Evolutionary conservation across 2,888 invertebrate genomes (phyloP).

Genomic region (Lasioglossum calceatum): DNA sequence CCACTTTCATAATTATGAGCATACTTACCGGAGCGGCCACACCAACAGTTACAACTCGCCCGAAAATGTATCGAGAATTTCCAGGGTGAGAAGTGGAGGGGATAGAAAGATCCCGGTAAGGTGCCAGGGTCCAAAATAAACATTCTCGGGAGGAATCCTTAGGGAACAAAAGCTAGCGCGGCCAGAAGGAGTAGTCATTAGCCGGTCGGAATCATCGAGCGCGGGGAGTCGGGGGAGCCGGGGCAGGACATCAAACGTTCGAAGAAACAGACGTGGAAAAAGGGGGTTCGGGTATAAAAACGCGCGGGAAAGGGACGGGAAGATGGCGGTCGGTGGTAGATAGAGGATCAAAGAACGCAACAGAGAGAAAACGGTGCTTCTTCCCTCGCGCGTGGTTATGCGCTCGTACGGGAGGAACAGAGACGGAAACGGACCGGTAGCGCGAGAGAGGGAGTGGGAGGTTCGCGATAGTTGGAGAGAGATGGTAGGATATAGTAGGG

Average conservation of each 20-base stretch:
- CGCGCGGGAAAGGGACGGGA: not conserved
- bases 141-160: not conserved
- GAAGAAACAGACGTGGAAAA: conserved; percentile 23
- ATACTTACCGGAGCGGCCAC: too few relatives aligned
- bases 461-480: not conserved
- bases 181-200: conserved; percentile 4
- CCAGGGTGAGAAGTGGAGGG: not conserved
- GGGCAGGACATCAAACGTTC: not conserved
- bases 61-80: not conserved
- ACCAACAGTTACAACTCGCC: not conserved
- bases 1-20: too few relatives aligned
- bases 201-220: conserved; percentile 4
- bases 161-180: not conserved
- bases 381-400: not conserved
- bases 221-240: not conserved
- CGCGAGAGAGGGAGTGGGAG: not conserved
- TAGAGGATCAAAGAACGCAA: conserved; percentile 32
- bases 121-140: not conserved
- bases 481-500: not conserved
- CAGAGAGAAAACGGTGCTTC: not conserved
- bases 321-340: conserved; percentile 11
- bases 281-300: conserved; percentile 23
- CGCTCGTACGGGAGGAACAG: not conserved
- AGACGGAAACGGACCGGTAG: not conserved
- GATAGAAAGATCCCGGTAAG: not conserved